These are phyloP conservation scores for Gymnothorax reevesii DNA, from an alignment of 2,797 vertebrate genomes.

Conservation along the genomic window DNA sequence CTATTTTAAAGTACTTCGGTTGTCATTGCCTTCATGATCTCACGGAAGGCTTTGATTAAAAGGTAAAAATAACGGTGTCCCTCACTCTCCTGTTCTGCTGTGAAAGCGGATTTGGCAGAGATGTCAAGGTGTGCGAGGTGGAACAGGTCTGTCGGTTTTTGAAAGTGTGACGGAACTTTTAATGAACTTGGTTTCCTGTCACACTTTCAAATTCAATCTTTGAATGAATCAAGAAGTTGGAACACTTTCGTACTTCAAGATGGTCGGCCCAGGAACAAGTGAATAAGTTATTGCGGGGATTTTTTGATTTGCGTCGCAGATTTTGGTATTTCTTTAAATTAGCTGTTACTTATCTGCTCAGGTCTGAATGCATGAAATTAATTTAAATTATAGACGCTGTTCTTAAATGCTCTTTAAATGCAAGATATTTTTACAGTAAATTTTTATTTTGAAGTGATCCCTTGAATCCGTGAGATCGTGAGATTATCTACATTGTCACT, in stretches of 20 bases:
- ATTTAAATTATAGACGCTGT: neutral
- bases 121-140: slow-evolving; percentile 36
- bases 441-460: neutral
- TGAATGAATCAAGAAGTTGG: neutral
- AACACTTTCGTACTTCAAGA: neutral
- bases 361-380: neutral
- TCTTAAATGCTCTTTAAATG: neutral
- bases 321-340: neutral
- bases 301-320: neutral
- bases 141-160: slow-evolving; percentile 34
- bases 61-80: slow-evolving; percentile 11
- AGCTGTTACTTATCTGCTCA: neutral
- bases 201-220: neutral
- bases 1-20: slow-evolving; percentile 64
- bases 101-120: slow-evolving; percentile 25
- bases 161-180: slow-evolving; percentile 29
- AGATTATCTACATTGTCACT: neutral
- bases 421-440: neutral
- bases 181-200: neutral
- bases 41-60: slow-evolving; percentile 27
- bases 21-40: slow-evolving; percentile 45
- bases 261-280: neutral
- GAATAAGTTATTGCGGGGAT: neutral
- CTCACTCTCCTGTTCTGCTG: slow-evolving; percentile 51
- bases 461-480: neutral